Conservation (phyloP, 2,888 invertebrate genomes). For the Ceraclea dissimilis region DNA sequence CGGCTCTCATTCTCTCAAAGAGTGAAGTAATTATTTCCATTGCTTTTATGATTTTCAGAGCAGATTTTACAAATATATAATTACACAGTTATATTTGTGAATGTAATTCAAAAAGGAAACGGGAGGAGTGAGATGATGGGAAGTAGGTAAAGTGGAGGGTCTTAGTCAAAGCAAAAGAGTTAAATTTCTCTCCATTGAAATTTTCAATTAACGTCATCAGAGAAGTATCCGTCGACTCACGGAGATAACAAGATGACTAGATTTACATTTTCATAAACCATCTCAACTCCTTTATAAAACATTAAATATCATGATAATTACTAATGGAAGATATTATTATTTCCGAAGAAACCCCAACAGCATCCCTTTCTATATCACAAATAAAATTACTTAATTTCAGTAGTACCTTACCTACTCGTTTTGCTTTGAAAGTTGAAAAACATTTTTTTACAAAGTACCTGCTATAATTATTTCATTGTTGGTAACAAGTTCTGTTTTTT, state of each 20-base stretch:
- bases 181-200: slow-evolving; percentile 20
- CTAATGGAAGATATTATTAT: not conserved
- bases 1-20: slow-evolving; percentile 9
- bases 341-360: not conserved
- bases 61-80: slow-evolving; percentile 21
- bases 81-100: slow-evolving; percentile 19
- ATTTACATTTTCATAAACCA: slow-evolving; percentile 22
- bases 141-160: not conserved
- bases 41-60: slow-evolving; percentile 25
- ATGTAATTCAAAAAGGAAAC: slow-evolving; percentile 17
- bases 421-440: too few species aligned
- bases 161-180: slow-evolving; percentile 22
- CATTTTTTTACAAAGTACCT: too few species aligned
- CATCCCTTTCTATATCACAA: too few species aligned
- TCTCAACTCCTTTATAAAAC: slow-evolving; percentile 13
- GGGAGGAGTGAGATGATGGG: slow-evolving; percentile 5
- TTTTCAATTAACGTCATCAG: slow-evolving; percentile 23
- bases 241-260: slow-evolving; percentile 19
- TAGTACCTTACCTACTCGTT: too few species aligned
- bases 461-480: too few species aligned
- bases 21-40: slow-evolving; percentile 24
- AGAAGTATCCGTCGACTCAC: slow-evolving; percentile 5
- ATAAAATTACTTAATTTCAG: too few species aligned
- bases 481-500: too few species aligned
- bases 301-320: slow-evolving; percentile 7